Percentiles rank a stretch among this genome's conserved stretches.
Evolutionary conservation across 2,797 vertebrate species (phyloP).

Genomic region (Paramormyrops hopkinsi): DNA sequence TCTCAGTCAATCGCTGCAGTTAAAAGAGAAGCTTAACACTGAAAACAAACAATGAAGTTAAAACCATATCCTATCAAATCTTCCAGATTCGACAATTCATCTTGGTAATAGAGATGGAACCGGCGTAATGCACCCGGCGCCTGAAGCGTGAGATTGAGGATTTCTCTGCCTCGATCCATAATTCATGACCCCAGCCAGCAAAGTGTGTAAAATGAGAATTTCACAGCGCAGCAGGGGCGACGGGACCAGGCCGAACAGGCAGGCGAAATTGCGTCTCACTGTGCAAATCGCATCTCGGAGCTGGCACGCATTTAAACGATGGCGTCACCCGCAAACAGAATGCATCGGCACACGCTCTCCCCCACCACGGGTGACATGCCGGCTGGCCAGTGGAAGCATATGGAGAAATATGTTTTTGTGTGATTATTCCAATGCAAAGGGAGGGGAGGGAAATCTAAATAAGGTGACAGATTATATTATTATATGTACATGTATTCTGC

Average conservation of each 20-base stretch:
- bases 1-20: slow-evolving; percentile 54
- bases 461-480: slow-evolving; percentile 11
- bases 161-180: slow-evolving; percentile 90
- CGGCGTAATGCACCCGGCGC: slow-evolving; percentile 89
- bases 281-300: slow-evolving; percentile 70
- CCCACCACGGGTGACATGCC: background rate
- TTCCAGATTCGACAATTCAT: slow-evolving; percentile 91
- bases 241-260: slow-evolving; percentile 66
- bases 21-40: slow-evolving; percentile 66
- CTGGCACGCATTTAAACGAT: slow-evolving; percentile 35
- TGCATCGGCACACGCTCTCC: background rate
- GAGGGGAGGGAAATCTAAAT: background rate
- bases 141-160: slow-evolving; percentile 96
- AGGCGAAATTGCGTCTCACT: slow-evolving; percentile 72
- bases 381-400: background rate
- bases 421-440: background rate
- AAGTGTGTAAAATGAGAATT: slow-evolving; percentile 99
- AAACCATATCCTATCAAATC: slow-evolving; percentile 82
- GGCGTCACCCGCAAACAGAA: slow-evolving; percentile 8
- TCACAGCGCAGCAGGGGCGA: slow-evolving; percentile 83
- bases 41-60: slow-evolving; percentile 88
- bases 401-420: slow-evolving; percentile 19
- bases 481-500: background rate
- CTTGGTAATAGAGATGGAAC: slow-evolving; percentile 99
- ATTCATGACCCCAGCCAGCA: slow-evolving; percentile 97